Evolutionary conservation across 2,797 vertebrate species (phyloP), one percentile per base, ranked within the genome.

Genomic region (Cynodonichthys magdalenae): DNA sequence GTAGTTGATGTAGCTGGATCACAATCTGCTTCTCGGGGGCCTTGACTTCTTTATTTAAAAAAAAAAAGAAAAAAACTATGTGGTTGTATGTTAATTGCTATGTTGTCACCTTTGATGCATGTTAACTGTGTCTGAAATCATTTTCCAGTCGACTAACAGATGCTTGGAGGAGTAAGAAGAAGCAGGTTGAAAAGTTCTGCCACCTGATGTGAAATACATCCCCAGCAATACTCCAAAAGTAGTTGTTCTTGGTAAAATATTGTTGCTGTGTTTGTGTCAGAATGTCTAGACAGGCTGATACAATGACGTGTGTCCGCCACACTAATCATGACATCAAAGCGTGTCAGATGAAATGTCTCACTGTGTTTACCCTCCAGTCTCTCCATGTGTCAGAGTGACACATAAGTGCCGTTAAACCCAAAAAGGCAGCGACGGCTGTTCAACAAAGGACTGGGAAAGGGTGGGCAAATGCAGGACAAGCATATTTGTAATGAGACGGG

Each of bases 401-500:
- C 90, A 90, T 89, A 87, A 81, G 83, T 73, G 78, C 77, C 28
- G 75, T 75, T 75, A 84, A 82, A 79, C 49, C 75, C 53, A 59
- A 47, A 52, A 65, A 75, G 76, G 71, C 20, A 3, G 55, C 2
- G 29, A 29, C 52, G 58, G 73, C 71, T 41, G 53, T 61, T 74
- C 73, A 74, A 78, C 47, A 66, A 59, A 74, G 49, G 63, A 73
- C 46, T 61, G 59, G 45, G 75, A 73, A 88, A 48, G 46, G 75
- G 66, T 87, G 82, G 80, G 79, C 76, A 81, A 87, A 68, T 89
- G 89, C 89, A 87, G 72, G 71, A 74, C 74, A 84, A 88, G 91
- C 84, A 84, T 88, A 88, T 92, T 90, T 90, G 81, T 91, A 91
- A 92, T 91, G 89, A 89, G 84, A 71, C 47, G 69, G 78, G 68